These are phyloP conservation scores for Drosophila ogumai DNA, from an alignment of 1,140 invertebrate species.

Conservation along the genomic window DNA sequence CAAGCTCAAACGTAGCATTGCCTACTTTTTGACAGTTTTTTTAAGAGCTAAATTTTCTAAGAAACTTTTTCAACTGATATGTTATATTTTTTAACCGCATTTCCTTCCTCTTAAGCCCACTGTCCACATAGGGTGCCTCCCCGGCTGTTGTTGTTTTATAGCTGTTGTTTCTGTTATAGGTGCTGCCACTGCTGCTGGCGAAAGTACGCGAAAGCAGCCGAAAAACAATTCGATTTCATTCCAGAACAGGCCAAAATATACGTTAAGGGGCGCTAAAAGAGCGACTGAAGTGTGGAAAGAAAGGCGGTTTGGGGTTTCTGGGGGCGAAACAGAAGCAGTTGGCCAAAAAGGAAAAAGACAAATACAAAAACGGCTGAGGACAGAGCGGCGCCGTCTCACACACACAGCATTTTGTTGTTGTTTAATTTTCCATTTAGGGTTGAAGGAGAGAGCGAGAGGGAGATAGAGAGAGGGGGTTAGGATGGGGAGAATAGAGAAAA, in stretches of 20 bases:
- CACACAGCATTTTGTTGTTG: conserved; percentile 66
- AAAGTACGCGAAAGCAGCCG: conserved; percentile 67
- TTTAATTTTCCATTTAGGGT: conserved; percentile 79
- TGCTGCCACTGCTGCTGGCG: conserved; percentile 31
- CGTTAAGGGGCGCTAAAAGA: conserved; percentile 2
- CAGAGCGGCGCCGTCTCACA: conserved; percentile 58
- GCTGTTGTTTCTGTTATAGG: conserved; percentile 30
- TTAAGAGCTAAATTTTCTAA: not conserved
- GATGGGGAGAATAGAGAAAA: not conserved
- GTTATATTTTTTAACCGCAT: not conserved
- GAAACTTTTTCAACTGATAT: not conserved
- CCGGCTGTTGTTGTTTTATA: conserved; percentile 21
- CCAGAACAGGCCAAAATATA: conserved; percentile 37
- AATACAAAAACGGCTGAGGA: conserved; percentile 43
- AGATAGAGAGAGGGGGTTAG: not conserved
- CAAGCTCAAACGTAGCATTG: no score
- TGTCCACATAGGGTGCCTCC: conserved; percentile 26
- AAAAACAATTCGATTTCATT: conserved; percentile 65
- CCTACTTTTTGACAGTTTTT: not conserved
- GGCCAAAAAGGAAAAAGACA: conserved; percentile 28
- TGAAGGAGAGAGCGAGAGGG: conserved; percentile 36
- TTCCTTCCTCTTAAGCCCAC: conserved; percentile 5
- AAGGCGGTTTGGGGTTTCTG: no score
- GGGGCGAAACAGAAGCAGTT: conserved; percentile 25
- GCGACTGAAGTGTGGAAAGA: not conserved